Evolutionary conservation across 2,113 vertebrate species (phyloP).

Genomic region (Gymnarchus niloticus): DNA sequence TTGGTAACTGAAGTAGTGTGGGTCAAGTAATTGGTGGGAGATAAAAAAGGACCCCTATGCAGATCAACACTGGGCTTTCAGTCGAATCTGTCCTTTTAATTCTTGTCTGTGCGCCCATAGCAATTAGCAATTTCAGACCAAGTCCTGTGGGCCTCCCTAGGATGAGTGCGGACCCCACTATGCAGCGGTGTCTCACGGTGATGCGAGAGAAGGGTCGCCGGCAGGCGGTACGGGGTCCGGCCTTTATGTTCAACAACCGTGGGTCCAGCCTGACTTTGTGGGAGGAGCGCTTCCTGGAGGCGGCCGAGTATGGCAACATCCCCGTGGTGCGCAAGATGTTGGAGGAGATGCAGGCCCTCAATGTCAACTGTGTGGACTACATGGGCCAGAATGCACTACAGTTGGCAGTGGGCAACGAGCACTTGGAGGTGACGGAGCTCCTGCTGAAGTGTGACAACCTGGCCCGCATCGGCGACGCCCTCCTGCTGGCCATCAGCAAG

Average conservation of each 20-base stretch:
- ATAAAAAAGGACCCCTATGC: background rate
- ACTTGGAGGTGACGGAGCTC: slow-evolving; percentile 90
- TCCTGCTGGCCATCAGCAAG: slow-evolving; percentile 79
- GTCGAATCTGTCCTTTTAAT: background rate
- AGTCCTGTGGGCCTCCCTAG: background rate
- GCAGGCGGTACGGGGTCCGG: slow-evolving; percentile 70
- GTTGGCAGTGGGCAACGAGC: slow-evolving; percentile 89
- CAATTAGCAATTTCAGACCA: background rate
- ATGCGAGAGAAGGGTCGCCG: slow-evolving; percentile 74
- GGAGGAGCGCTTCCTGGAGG: slow-evolving; percentile 74
- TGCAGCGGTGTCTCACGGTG: slow-evolving; percentile 57
- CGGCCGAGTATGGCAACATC: slow-evolving; percentile 76
- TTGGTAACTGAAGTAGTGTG: background rate
- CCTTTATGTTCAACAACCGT: slow-evolving; percentile 76
- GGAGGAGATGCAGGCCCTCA: slow-evolving; percentile 77
- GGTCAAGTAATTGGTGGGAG: background rate
- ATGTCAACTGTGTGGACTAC: slow-evolving; percentile 93
- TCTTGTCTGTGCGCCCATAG: no score
- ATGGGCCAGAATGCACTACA: slow-evolving; percentile 96
- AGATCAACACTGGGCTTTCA: background rate
- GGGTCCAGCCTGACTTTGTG: slow-evolving; percentile 67
- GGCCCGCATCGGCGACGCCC: slow-evolving; percentile 75
- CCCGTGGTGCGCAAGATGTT: slow-evolving; percentile 79
- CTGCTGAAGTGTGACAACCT: slow-evolving; percentile 82
- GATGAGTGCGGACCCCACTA: slow-evolving; percentile 50